A percentile compares a stretch with the other conserved stretches of the same genome.
Conservation (phyloP, 2,797 vertebrate species). For the Eulemur coronatus region DNA sequence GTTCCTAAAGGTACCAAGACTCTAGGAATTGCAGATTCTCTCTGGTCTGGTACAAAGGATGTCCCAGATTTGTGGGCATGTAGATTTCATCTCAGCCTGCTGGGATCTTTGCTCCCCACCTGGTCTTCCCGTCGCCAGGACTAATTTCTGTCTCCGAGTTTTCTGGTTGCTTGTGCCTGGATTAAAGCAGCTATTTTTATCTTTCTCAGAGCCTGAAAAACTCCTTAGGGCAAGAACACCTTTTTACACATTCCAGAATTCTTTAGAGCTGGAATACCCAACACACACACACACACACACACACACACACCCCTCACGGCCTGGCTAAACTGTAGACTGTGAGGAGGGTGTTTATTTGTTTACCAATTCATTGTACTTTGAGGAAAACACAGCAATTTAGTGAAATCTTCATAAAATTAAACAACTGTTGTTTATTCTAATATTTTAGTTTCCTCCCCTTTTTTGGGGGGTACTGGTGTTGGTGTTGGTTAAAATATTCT, state of each 20-base stretch:
- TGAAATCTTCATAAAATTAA: neutral
- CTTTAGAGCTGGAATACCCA: neutral
- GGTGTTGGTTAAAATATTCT: neutral
- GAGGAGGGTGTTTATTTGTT: neutral
- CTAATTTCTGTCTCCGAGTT: neutral
- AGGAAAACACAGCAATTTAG: neutral
- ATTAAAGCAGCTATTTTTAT: neutral
- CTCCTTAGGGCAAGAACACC: neutral
- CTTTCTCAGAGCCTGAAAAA: neutral
- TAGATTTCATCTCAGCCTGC: neutral
- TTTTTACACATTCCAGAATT: neutral
- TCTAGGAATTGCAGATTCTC: neutral
- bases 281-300: neutral
- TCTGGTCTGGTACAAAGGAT: conserved; percentile 45
- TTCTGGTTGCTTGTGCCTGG: neutral
- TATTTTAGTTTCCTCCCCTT: neutral
- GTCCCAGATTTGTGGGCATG: neutral
- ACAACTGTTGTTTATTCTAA: neutral
- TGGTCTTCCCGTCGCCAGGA: neutral
- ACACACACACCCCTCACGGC: neutral
- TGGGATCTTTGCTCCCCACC: neutral
- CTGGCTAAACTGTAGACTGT: neutral
- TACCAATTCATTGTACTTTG: neutral
- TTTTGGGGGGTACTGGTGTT: neutral
- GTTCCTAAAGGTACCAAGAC: neutral